These are phyloP conservation scores for Drosophila virilis DNA, from an alignment of 1,140 invertebrate genomes.

Conservation along the genomic window DNA sequence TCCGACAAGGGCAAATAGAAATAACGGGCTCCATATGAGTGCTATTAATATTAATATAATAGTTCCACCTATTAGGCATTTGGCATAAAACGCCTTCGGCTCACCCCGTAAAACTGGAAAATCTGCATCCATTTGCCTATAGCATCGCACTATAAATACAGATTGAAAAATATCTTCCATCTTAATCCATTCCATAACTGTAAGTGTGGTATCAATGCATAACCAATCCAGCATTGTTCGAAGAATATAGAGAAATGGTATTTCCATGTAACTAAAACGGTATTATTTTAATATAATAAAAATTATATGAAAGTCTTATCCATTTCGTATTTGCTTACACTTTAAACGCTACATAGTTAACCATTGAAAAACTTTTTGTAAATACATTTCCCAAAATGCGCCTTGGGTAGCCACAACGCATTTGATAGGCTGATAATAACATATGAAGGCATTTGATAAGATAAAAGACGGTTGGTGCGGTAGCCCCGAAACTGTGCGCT, in stretches of 20 bases:
- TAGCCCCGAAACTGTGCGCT: constrained; percentile 93
- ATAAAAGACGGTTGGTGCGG: constrained; percentile 97
- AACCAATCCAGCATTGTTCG: constrained; percentile 99
- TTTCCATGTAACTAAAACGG: constrained; percentile 92
- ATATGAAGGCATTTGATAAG: constrained; percentile 98
- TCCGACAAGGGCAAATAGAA: constrained; percentile 97
- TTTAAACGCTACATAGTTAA: constrained; percentile 96
- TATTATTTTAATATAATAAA: background rate
- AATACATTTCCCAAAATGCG: constrained; percentile 97
- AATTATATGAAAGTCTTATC: background rate
- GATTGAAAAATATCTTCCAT: constrained; percentile 99
- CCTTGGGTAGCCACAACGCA: constrained; percentile 96
- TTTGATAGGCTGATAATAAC: constrained; percentile 96
- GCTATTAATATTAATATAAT: constrained; percentile 94
- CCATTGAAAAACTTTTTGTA: constrained; percentile 95
- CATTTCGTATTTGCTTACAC: constrained; percentile 86
- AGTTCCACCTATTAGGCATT: constrained; percentile 96
- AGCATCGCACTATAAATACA: constrained; percentile 97
- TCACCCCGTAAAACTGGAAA: constrained; percentile 95
- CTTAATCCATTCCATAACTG: constrained; percentile 98
- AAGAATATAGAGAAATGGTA: constrained; percentile 98
- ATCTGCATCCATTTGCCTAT: constrained; percentile 93
- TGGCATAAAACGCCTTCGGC: constrained; percentile 91
- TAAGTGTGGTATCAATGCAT: constrained; percentile 99
- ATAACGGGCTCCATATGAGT: constrained; percentile 98